Base-by-base conservation (phyloP, 2,113 vertebrate genomes). In the Corydoras sp. region DNA sequence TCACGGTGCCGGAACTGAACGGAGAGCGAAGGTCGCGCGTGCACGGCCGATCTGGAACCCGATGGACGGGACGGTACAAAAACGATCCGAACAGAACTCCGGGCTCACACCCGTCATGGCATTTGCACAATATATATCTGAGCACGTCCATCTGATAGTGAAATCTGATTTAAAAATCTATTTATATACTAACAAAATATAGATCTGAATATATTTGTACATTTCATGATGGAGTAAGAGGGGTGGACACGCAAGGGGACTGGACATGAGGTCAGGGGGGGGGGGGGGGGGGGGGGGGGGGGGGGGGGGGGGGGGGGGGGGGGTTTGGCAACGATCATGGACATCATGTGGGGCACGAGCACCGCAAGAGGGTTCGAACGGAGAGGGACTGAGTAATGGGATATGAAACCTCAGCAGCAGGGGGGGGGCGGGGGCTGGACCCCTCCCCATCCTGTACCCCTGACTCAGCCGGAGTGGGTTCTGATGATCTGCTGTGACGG, bases 151-250 rank as follows among this genome's bases (percentile, higher is more conserved):
- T 87, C 87, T 88, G 90, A 88, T 89, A 77, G 29, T 76, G 69
- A 69, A 49, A 9, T 86, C 88, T 85, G 81, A 87, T 86, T 86
- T 87, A 86, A 87, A 90, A 91, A 90, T 90, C 90, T 92, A 90
- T 90, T 89, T 90, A 92, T 90, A 91, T 87, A 87, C 88, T 91
- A 91, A 91, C 89, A 90, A 91, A 85, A 92, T 90, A 91, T 89
- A 91, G 87, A 89, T 87, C 84, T 77, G 51, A 77, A 70, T 71
- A 75, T 79, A 76, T 91, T 89, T 88, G 65, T 72, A 73, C 84
- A 84, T 85, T 89, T 89, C 72, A 88, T 89, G 87, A 87, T 85
- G 83, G 88, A 88, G 86, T 73, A 80, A 77, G 68, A 80, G 67
- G 66, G 69, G 3, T 51, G 74, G 69, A 69, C 65, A 69, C 60